Evolutionary conservation across 2,113 vertebrate genomes (phyloP).

Genomic region (Clarias batrachus): DNA sequence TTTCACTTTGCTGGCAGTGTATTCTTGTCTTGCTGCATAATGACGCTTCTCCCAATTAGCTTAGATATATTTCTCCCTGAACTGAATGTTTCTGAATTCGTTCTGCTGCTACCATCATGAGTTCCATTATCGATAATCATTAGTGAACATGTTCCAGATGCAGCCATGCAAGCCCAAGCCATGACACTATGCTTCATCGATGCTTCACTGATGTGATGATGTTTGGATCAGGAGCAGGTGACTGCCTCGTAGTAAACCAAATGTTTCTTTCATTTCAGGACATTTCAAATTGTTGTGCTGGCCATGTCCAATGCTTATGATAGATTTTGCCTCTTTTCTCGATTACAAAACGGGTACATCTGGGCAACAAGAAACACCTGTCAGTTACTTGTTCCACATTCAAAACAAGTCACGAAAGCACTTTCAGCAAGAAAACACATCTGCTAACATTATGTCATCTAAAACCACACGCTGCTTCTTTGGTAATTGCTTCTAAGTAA

Average conservation of each 20-base stretch:
- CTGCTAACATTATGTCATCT: no score
- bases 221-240: neutral
- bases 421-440: no score
- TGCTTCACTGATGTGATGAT: neutral
- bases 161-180: neutral
- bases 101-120: neutral
- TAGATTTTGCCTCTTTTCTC: neutral
- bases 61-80: neutral
- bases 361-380: no score
- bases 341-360: neutral
- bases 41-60: neutral
- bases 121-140: neutral
- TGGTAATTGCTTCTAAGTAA: no score
- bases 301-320: neutral
- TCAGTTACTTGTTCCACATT: neutral
- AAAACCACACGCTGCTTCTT: no score
- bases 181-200: neutral
- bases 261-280: neutral
- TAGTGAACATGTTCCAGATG: neutral
- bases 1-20: neutral
- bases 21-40: neutral
- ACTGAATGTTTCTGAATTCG: neutral
- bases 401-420: no score
- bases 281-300: neutral
- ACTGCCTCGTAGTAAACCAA: neutral